phyloP scores from a whole-genome alignment of 2,797 vertebrate genomes.

The Helicolenus hilgendorfi region DNA sequence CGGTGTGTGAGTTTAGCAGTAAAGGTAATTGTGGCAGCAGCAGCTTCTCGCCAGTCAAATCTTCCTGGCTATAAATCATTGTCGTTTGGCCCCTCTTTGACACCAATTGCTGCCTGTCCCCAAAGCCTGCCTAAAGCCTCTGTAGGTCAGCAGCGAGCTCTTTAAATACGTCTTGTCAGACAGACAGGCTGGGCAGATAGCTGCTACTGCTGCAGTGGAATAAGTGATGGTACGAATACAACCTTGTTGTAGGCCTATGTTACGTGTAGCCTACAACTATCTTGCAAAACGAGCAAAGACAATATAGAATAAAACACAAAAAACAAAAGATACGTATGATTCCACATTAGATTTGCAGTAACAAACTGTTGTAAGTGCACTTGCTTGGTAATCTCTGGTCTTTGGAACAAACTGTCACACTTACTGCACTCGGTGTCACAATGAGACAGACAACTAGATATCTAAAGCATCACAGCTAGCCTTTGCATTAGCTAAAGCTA shows the following conservation, averaged over 20 bases:
- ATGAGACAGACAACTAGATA: neutral
- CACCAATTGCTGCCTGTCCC: slow-evolving; percentile 84
- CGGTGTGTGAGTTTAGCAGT: slow-evolving; percentile 71
- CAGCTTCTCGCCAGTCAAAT: slow-evolving; percentile 89
- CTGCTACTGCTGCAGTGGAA: slow-evolving; percentile 40
- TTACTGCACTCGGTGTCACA: neutral
- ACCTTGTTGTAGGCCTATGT: neutral
- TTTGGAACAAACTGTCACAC: neutral
- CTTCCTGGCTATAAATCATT: slow-evolving; percentile 91
- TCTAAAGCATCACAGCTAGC: neutral
- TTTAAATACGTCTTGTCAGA: slow-evolving; percentile 78
- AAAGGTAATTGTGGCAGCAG: slow-evolving; percentile 90
- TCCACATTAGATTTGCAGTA: neutral
- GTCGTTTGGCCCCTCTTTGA: slow-evolving; percentile 84
- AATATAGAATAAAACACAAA: neutral
- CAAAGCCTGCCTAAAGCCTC: slow-evolving; percentile 81
- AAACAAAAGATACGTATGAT: neutral
- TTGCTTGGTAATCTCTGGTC: neutral
- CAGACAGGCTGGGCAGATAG: slow-evolving; percentile 55
- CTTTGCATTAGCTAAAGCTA: neutral
- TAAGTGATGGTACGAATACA: slow-evolving; percentile 28
- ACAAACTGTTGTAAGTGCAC: neutral
- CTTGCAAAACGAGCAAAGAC: neutral
- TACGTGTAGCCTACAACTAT: accelerated
- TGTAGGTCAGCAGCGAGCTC: slow-evolving; percentile 67